These are phyloP conservation scores for Diachrysia chrysitis DNA, from an alignment of 2,888 invertebrate species.

Conservation along the genomic window DNA sequence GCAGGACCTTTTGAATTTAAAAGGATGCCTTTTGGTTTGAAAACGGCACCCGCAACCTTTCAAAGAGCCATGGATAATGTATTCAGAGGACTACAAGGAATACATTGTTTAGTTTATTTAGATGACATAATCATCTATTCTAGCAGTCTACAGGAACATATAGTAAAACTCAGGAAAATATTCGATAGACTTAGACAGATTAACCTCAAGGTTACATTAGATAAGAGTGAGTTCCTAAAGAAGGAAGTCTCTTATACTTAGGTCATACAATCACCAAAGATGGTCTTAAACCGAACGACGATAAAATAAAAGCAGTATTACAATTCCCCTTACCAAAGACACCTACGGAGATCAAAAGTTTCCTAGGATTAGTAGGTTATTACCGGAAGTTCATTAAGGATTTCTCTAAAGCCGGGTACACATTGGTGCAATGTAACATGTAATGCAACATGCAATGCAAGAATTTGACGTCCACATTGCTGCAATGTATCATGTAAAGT, in stretches of 20 bases:
- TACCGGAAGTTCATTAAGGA: conserved; percentile 68
- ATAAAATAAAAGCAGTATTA: conserved; percentile 56
- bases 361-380: conserved; percentile 69
- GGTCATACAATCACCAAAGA: conserved; percentile 62
- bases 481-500: conserved; percentile 29
- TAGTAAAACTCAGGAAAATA: conserved; percentile 45
- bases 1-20: too few species aligned
- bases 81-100: conserved; percentile 63
- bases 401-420: conserved; percentile 50
- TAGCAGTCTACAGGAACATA: conserved; percentile 51
- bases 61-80: conserved; percentile 72
- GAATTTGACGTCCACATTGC: conserved; percentile 38
- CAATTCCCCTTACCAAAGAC: conserved; percentile 56
- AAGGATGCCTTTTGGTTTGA: conserved; percentile 51
- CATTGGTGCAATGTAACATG: conserved; percentile 33
- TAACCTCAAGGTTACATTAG: conserved; percentile 54
- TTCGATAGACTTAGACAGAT: conserved; percentile 49
- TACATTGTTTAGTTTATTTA: conserved; percentile 29
- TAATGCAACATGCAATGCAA: conserved; percentile 26
- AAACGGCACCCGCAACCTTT: conserved; percentile 33
- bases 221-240: conserved; percentile 53
- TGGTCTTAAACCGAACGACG: conserved; percentile 58
- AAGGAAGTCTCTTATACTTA: conserved; percentile 62
- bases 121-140: conserved; percentile 68
- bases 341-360: conserved; percentile 59